Conservation (phyloP, 2,113 vertebrate genomes). For the Notechis scutatus region DNA sequence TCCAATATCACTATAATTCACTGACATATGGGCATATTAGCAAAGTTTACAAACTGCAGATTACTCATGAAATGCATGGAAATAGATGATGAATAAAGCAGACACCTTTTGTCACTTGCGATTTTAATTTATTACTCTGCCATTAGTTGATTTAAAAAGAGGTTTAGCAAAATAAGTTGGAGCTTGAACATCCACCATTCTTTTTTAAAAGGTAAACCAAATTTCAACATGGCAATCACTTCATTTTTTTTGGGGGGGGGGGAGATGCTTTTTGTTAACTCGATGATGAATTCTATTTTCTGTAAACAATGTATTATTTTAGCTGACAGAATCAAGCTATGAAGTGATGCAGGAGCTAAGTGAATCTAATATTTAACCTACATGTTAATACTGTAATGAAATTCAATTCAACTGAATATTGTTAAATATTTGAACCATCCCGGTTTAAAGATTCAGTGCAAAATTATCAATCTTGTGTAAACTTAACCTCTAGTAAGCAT, state of each 20-base stretch:
- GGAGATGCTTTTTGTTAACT: constrained; percentile 22
- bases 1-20: not conserved
- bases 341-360: constrained; percentile 4
- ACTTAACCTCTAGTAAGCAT: not conserved
- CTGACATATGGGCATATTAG: not conserved
- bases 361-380: not conserved
- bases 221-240: not conserved
- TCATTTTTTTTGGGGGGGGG: not conserved
- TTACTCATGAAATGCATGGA: not conserved
- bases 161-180: not conserved
- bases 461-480: not conserved
- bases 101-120: not conserved
- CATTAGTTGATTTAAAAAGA: not conserved
- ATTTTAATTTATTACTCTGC: not conserved
- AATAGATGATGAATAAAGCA: not conserved
- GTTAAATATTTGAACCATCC: not conserved
- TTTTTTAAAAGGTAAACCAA: not conserved
- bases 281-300: not conserved
- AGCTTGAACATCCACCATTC: not conserved
- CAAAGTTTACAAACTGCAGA: not conserved
- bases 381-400: not conserved
- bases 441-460: not conserved
- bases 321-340: constrained; percentile 16
- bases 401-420: not conserved
- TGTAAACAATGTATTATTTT: not conserved